These are phyloP conservation scores for Tragopan temminckii DNA, from an alignment of 2,797 vertebrate genomes.

Conservation along the genomic window DNA sequence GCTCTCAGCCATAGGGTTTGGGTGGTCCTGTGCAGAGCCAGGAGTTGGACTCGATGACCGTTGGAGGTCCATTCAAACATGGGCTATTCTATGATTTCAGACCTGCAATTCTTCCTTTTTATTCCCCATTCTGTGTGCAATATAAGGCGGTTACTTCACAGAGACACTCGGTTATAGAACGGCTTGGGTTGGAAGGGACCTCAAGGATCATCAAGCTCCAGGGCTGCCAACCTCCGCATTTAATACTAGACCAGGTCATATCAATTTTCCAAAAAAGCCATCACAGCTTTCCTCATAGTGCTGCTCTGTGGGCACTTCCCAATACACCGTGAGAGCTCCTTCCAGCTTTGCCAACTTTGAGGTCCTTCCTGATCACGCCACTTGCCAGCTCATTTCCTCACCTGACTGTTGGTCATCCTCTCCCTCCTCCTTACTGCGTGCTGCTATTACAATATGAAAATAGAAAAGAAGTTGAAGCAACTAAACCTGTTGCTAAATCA, in stretches of 20 bases:
- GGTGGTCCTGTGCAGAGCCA: not conserved
- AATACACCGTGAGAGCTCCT: not conserved
- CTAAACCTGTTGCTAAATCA: not conserved
- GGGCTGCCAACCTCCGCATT: too few species aligned
- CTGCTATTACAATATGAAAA: not conserved
- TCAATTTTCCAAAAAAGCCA: not conserved
- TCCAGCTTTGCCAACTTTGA: not conserved
- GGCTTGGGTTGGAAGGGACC: too few species aligned
- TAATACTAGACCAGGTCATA: not conserved
- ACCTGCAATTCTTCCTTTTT: not conserved
- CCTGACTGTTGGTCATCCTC: not conserved
- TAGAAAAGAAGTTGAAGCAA: not conserved
- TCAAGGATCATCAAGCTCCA: too few species aligned
- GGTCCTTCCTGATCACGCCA: not conserved
- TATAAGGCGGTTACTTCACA: accelerated
- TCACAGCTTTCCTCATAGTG: accelerated
- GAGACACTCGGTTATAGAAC: not conserved
- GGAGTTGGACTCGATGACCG: not conserved
- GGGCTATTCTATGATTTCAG: not conserved
- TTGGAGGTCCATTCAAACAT: not conserved
- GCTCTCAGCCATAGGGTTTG: not conserved
- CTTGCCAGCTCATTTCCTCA: not conserved
- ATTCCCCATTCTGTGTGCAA: accelerated
- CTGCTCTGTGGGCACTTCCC: not conserved
- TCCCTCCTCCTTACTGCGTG: not conserved